Evolutionary conservation across 2,797 vertebrate genomes (phyloP).

Genomic region (Brachyalestes nurse): DNA sequence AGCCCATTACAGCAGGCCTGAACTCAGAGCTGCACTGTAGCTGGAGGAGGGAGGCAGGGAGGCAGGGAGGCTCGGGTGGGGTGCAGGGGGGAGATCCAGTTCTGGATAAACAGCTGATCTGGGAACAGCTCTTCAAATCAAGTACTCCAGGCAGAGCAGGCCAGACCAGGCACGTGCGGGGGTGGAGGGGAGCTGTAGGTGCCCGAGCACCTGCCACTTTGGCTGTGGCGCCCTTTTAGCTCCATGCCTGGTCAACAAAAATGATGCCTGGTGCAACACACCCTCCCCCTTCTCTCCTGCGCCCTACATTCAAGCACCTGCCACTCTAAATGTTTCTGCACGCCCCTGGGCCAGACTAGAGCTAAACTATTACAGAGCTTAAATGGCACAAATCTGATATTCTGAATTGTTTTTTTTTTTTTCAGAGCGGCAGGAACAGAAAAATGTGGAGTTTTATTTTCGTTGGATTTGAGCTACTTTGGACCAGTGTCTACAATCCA

Average conservation of each 20-base stretch:
- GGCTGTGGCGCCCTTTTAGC: too few species aligned
- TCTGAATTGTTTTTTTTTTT: background rate
- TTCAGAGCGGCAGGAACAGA: background rate
- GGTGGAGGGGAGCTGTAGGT: too few species aligned
- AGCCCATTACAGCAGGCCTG: constrained; percentile 28
- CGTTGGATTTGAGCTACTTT: background rate
- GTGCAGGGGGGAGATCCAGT: background rate
- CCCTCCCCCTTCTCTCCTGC: too few species aligned
- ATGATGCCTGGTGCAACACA: too few species aligned
- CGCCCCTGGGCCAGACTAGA: too few species aligned
- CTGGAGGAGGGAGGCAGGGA: constrained; percentile 14
- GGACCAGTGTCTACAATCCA: too few species aligned
- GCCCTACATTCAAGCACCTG: too few species aligned
- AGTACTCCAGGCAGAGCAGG: background rate
- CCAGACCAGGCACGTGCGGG: too few species aligned
- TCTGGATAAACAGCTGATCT: constrained; percentile 5
- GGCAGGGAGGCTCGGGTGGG: too few species aligned
- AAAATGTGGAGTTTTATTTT: background rate
- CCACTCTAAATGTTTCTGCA: too few species aligned
- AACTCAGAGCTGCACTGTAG: constrained; percentile 37
- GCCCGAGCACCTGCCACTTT: too few species aligned
- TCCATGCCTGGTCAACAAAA: too few species aligned
- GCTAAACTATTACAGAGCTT: background rate
- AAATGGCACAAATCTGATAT: background rate
- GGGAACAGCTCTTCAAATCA: constrained; percentile 11